These are phyloP conservation scores for Bombus picipes DNA, from an alignment of 1,140 invertebrate genomes.

Conservation along the genomic window DNA sequence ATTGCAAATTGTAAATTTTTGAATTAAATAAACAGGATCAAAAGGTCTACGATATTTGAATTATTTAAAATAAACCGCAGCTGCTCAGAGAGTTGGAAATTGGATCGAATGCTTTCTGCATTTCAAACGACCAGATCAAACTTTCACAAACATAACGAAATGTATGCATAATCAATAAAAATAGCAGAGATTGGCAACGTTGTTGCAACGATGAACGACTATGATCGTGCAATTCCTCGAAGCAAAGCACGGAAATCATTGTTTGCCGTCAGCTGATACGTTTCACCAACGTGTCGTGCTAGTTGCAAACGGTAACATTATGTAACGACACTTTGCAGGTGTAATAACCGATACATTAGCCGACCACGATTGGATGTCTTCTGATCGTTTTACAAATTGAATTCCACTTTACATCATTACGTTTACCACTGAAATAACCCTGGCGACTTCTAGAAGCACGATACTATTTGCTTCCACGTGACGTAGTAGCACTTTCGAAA, in stretches of 20 bases:
- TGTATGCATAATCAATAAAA: conserved; percentile 21
- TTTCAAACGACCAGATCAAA: not conserved
- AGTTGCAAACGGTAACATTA: conserved; percentile 67
- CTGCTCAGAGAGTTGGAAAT: not conserved
- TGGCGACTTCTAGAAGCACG: not conserved
- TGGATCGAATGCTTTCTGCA: not conserved
- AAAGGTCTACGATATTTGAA: not conserved
- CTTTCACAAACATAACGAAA: not conserved
- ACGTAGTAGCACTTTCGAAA: not conserved
- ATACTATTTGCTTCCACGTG: conserved; percentile 1
- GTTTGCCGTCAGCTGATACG: conserved; percentile 69
- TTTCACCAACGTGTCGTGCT: conserved; percentile 63
- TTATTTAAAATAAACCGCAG: not conserved
- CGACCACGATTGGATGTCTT: conserved; percentile 45
- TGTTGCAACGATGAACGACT: not conserved
- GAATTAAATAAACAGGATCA: not conserved
- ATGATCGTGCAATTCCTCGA: conserved; percentile 36
- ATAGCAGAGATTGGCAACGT: conserved; percentile 24
- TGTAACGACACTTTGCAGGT: conserved; percentile 56
- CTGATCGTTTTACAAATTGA: conserved; percentile 60
- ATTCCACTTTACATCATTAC: conserved; percentile 45
- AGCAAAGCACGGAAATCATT: conserved; percentile 68
- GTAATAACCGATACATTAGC: conserved; percentile 54
- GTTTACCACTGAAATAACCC: conserved; percentile 1
- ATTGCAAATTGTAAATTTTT: not conserved